phyloP scores from a whole-genome alignment of 2,113 vertebrate genomes.

The Tragelaphus strepsiceros region DNA sequence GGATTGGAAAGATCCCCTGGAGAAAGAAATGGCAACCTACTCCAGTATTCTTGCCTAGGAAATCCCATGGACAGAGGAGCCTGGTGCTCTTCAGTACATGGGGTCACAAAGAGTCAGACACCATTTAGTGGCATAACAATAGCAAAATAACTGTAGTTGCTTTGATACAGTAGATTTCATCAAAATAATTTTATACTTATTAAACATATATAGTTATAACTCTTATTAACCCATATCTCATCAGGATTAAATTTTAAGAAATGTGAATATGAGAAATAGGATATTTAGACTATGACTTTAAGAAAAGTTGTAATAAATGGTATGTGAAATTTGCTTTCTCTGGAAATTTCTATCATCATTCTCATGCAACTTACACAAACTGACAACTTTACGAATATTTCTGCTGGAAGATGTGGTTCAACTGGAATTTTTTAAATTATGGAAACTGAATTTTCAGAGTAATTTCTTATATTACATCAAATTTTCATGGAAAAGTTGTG shows the following conservation, averaged over 20 bases:
- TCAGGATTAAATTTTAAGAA: background rate
- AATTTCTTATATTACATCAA: slow-evolving; percentile 35
- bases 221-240: background rate
- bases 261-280: background rate
- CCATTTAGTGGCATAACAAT: background rate
- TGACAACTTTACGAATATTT: slow-evolving; percentile 18
- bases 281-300: background rate
- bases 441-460: slow-evolving; percentile 27
- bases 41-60: background rate
- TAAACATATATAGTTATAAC: background rate
- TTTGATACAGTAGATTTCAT: background rate
- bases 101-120: background rate
- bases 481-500: slow-evolving; percentile 40
- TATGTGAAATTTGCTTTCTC: background rate
- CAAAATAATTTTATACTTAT: background rate
- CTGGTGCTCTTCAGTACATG: background rate
- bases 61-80: background rate
- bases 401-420: slow-evolving; percentile 6
- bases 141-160: background rate
- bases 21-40: background rate
- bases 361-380: background rate
- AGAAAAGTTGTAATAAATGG: background rate
- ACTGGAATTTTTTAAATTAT: slow-evolving; percentile 43
- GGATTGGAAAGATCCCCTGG: background rate
- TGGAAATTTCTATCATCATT: background rate